Evolutionary conservation across 2,888 invertebrate species (phyloP), one percentile per base, ranked within the genome.

Genomic region (Parnassius mnemosyne): DNA sequence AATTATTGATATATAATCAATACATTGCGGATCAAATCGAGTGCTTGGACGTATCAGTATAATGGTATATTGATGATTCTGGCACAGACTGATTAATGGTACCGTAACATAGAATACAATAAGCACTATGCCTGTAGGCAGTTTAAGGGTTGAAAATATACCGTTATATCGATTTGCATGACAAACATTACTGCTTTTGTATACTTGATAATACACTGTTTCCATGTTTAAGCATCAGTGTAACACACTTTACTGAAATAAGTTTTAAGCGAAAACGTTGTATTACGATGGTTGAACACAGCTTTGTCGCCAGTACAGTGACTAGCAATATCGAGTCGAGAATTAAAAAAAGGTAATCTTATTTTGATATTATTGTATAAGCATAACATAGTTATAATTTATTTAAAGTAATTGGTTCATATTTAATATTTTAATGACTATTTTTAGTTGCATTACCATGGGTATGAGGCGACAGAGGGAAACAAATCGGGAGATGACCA

Each of bases 1-100:
- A 88, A 87, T 90, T 84, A 89, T 80, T 80, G 78, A 84, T 86
- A 85, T 81, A 84, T 85, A 87, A 87, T 87, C 87, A 82, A 85
- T 89, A 87, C 78, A 80, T 78, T 80, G 79, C 79, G 81, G 84
- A 86, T 87, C 81, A 83, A 87, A 85, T 89, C 86, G 81, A 85
- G 88, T 87, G 84, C 85, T 87, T 83, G 87, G 89, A 85, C 88
- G 84, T 84, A 84, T 85, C 81, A 79, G 80, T 79, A 83, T 87
- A 88, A 88, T 89, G 85, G 77, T 89, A 86, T 90, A 91, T 90
- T 90, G 90, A 89, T 90, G 90, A 85, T 89, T 85, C 85, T 77
- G 74, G 85, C 80, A 83, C 84, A 90, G 90, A 89, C 91, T 90
- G 90, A 91, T 91, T 90, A 91, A 91, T 91, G 90, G 83, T 84